Percentiles rank a stretch among this genome's conserved stretches.
Conservation (phyloP, 2,113 vertebrate genomes). For the Antennarius striatus region DNA sequence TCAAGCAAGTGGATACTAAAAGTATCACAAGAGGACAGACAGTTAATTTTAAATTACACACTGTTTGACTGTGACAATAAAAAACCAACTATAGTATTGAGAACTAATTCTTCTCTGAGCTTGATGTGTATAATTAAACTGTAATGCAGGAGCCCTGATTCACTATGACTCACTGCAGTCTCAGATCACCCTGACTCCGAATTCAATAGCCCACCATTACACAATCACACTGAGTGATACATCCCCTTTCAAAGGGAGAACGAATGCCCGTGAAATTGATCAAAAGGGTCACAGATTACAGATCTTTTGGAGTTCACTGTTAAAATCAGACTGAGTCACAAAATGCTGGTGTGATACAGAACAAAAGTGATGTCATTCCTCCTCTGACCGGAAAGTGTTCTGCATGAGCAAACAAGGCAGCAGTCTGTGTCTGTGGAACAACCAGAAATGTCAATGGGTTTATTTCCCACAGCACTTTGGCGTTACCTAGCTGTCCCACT, state of each 20-base stretch:
- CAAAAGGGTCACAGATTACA: not conserved
- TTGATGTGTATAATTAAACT: not conserved
- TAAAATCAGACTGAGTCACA: slow-evolving; percentile 4
- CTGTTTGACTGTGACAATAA: too few relatives aligned
- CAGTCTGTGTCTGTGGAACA: not conserved
- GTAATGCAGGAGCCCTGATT: slow-evolving; percentile 22
- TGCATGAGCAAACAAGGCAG: not conserved
- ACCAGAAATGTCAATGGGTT: not conserved
- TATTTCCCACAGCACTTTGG: too few relatives aligned
- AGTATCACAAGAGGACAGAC: too few relatives aligned
- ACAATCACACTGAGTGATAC: slow-evolving; percentile 9
- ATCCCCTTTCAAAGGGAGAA: slow-evolving; percentile 28
- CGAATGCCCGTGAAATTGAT: slow-evolving; percentile 31
- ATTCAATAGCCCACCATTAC: slow-evolving; percentile 17
- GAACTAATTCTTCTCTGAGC: too few relatives aligned
- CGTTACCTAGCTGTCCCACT: not conserved
- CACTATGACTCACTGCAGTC: slow-evolving; percentile 42
- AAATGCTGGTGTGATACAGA: slow-evolving; percentile 1
- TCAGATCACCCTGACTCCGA: slow-evolving; percentile 8
- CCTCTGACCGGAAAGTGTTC: not conserved
- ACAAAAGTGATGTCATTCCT: not conserved
- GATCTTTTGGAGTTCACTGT: not conserved
- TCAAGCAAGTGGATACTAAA: too few relatives aligned
- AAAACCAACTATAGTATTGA: too few relatives aligned
- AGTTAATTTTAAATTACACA: too few relatives aligned